These are phyloP conservation scores for Mormoops blainvillei DNA, from an alignment of 2,113 vertebrate species.

Conservation along the genomic window DNA sequence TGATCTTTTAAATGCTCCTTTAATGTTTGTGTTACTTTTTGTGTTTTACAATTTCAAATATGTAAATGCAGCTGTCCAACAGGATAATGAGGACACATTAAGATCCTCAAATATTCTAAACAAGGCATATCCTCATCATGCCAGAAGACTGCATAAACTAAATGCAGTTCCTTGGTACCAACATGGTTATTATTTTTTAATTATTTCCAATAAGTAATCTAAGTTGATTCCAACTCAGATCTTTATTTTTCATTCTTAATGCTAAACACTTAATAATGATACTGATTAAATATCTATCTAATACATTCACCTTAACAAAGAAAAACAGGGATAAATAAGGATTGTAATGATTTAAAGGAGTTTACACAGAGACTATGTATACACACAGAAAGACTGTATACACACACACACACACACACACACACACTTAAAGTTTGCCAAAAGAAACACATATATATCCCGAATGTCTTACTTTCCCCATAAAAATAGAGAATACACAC, in stretches of 20 bases:
- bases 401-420: fast-evolving
- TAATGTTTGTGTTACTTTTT: constrained; percentile 36
- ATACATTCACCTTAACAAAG: background rate
- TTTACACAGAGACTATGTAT: background rate
- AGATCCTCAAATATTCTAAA: background rate
- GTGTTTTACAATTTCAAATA: constrained; percentile 21
- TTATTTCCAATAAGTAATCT: background rate
- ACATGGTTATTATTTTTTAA: background rate
- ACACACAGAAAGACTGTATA: too few species aligned
- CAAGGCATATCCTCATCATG: background rate
- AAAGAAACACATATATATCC: background rate
- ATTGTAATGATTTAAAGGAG: background rate
- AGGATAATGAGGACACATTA: background rate
- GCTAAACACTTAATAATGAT: background rate
- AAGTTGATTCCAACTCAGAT: background rate
- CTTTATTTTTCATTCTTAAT: background rate
- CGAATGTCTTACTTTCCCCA: background rate
- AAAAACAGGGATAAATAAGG: background rate
- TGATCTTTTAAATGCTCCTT: constrained; percentile 50
- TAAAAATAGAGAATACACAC: background rate
- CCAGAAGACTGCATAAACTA: background rate
- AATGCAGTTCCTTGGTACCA: background rate
- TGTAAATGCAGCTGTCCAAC: background rate
- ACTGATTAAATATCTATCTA: background rate
- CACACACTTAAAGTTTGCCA: background rate